These are phyloP conservation scores for Drosophila sp. DNA, from an alignment of 1,140 invertebrate species.

Conservation along the genomic window DNA sequence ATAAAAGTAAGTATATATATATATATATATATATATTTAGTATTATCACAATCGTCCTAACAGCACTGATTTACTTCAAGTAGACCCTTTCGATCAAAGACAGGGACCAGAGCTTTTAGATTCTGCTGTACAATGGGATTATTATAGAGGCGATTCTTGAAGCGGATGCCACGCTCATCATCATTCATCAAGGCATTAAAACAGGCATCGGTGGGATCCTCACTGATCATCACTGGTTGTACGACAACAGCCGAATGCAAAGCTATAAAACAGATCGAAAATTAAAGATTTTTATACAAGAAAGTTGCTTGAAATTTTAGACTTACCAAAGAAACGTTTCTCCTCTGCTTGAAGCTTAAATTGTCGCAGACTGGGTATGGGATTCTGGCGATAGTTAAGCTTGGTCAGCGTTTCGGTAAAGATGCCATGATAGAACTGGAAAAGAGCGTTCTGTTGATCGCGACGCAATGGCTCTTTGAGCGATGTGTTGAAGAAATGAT, in stretches of 20 bases:
- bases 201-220: conserved; percentile 72
- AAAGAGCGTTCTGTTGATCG: conserved; percentile 55
- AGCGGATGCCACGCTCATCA: conserved; percentile 69
- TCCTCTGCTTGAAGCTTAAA: conserved; percentile 67
- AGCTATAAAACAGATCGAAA: conserved; percentile 39
- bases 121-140: conserved; percentile 67
- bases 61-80: conserved; percentile 68
- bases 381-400: conserved; percentile 56
- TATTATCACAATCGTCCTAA: conserved; percentile 3
- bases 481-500: conserved; percentile 79
- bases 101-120: conserved; percentile 58
- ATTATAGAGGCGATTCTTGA: conserved; percentile 65
- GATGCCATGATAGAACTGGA: conserved; percentile 69
- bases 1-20: background rate
- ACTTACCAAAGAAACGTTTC: conserved; percentile 73
- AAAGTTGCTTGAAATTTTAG: background rate
- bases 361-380: conserved; percentile 63
- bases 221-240: conserved; percentile 71
- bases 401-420: conserved; percentile 60
- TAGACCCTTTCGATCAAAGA: conserved; percentile 72
- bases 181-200: conserved; percentile 75
- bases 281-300: background rate
- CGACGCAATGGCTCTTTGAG: conserved; percentile 62
- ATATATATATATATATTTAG: background rate
- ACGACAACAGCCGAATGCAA: conserved; percentile 68